Conservation (phyloP, 1,140 invertebrate species). For the Choristoneura fumiferana region DNA sequence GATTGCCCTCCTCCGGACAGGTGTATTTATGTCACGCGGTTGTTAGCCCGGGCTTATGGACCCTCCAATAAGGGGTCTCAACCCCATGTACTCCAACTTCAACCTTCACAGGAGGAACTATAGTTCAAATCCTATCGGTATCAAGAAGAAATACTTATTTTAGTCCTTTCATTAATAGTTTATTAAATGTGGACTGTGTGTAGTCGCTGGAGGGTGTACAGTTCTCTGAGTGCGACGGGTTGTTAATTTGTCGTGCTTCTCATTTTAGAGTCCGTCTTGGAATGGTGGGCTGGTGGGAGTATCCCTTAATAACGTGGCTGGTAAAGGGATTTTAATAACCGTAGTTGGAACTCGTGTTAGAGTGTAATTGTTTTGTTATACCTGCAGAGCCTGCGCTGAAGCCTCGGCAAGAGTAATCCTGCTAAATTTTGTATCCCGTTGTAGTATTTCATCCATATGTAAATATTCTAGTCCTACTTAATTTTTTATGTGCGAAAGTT, state of each 20-base stretch:
- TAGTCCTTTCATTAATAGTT: not conserved
- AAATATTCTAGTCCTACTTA: too few relatives aligned
- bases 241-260: slow-evolving; percentile 9
- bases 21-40: slow-evolving; percentile 9
- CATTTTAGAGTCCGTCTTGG: not conserved
- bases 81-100: not conserved
- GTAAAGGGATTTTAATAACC: slow-evolving; percentile 14
- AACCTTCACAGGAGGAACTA: not conserved
- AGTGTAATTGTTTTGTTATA: slow-evolving; percentile 1
- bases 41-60: slow-evolving; percentile 8
- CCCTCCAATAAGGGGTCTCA: not conserved
- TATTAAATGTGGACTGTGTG: not conserved
- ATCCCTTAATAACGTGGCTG: slow-evolving; percentile 5
- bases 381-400: not conserved
- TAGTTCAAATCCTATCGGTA: not conserved
- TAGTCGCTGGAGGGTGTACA: not conserved
- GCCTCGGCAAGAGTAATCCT: too few relatives aligned
- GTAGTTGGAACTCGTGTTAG: not conserved
- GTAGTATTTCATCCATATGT: too few relatives aligned
- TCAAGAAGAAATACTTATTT: not conserved
- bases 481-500: too few relatives aligned
- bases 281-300: not conserved
- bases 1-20: slow-evolving; percentile 3
- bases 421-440: too few relatives aligned
- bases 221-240: not conserved